Conservation (phyloP, 2,888 invertebrate species). For the Tetrapedia diversipes region DNA sequence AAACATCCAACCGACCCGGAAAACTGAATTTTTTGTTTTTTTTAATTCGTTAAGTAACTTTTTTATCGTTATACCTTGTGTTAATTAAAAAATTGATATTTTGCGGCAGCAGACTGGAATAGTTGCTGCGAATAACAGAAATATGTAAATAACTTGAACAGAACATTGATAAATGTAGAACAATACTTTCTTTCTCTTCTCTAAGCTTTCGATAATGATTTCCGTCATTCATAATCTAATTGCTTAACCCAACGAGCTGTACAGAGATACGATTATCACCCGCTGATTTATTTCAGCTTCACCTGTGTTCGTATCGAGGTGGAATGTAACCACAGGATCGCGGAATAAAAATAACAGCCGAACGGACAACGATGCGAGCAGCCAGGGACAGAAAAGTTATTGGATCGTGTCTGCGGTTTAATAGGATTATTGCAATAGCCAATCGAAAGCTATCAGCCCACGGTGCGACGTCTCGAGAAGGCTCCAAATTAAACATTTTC, state of each 20-base stretch:
- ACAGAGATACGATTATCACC: conserved; percentile 1
- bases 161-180: too few species aligned
- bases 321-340: conserved; percentile 1
- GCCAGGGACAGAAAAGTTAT: conserved; percentile 67
- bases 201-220: not conserved
- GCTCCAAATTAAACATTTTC: conserved; percentile 62
- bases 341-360: conserved; percentile 45
- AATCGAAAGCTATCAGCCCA: conserved; percentile 64
- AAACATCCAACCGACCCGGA: too few species aligned
- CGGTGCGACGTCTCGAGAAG: conserved; percentile 56
- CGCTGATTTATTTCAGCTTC: conserved; percentile 22
- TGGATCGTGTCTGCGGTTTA: conserved; percentile 67
- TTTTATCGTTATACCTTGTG: too few species aligned
- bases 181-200: rapidly evolving
- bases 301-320: conserved; percentile 2
- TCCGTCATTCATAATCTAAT: too few species aligned
- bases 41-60: too few species aligned
- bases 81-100: too few species aligned
- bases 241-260: too few species aligned
- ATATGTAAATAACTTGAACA: too few species aligned
- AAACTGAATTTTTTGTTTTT: too few species aligned
- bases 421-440: conserved; percentile 68
- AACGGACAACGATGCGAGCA: conserved; percentile 34
- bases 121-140: too few species aligned
- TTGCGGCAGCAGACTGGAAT: too few species aligned